A percentile compares a stretch with the other conserved stretches of the same genome.
phyloP scores from a whole-genome alignment of 2,888 invertebrate species.

The Caenorhabditis doughertyi region DNA sequence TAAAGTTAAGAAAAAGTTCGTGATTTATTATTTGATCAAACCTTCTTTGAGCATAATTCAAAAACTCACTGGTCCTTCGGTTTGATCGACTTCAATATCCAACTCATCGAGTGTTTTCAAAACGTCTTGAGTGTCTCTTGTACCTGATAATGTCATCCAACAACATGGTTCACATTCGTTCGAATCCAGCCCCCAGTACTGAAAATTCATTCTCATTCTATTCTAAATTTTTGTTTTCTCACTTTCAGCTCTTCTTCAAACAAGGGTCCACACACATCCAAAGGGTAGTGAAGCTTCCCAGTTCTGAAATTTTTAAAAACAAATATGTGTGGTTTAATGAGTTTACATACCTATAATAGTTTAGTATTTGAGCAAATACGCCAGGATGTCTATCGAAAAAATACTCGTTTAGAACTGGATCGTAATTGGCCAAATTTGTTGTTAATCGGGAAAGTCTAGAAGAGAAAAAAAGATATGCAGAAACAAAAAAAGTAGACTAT shows the following conservation, averaged over 20 bases:
- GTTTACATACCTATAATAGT: constrained; percentile 90
- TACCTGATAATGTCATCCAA: constrained; percentile 89
- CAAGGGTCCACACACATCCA: constrained; percentile 98
- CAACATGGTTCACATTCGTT: constrained; percentile 96
- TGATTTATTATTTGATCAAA: too few species aligned
- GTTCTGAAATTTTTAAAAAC: too few species aligned
- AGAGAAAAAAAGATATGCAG: constrained; percentile 4
- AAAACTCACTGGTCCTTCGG: constrained; percentile 72
- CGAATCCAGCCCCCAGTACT: constrained; percentile 94
- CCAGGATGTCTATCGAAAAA: constrained; percentile 93
- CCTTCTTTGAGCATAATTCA: too few species aligned
- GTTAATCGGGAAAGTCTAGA: constrained; percentile 86
- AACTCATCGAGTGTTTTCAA: constrained; percentile 81
- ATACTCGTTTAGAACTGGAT: constrained; percentile 98
- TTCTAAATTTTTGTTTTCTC: too few species aligned
- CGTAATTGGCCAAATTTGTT: constrained; percentile 98
- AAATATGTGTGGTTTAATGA: too few species aligned
- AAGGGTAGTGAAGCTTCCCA: constrained; percentile 98
- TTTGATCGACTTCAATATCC: constrained; percentile 79
- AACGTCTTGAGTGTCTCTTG: constrained; percentile 88
- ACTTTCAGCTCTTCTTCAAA: constrained; percentile 99
- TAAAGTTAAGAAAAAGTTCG: too few species aligned
- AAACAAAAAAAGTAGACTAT: not conserved
- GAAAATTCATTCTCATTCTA: constrained; percentile 22
- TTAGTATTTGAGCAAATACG: constrained; percentile 93